Conservation (phyloP, 2,888 invertebrate species). For the Herminia tarsipennalis region DNA sequence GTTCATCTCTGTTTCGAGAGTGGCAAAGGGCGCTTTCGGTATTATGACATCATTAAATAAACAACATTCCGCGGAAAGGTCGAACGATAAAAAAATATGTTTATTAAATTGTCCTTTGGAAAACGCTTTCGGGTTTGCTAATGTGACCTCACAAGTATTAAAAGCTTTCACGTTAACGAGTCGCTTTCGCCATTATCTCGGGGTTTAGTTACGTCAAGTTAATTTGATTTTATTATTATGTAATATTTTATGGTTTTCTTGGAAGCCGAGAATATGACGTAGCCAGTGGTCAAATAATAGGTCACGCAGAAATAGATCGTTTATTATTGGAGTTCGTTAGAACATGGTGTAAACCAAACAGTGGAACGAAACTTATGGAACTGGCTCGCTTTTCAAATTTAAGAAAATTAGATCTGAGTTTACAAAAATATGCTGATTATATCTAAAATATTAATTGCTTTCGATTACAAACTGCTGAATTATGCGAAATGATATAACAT, state of each 20-base stretch:
- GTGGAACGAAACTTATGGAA: slow-evolving; percentile 52
- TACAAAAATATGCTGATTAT: not conserved
- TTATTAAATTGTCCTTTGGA: slow-evolving; percentile 48
- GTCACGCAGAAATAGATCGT: slow-evolving; percentile 73
- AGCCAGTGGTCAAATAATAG: slow-evolving; percentile 68
- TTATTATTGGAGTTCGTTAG: slow-evolving; percentile 73
- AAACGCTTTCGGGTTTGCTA: slow-evolving; percentile 43
- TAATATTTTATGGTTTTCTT: slow-evolving; percentile 71
- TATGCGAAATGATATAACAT: slow-evolving; percentile 28
- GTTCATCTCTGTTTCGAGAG: slow-evolving; percentile 23
- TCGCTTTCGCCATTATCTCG: slow-evolving; percentile 60
- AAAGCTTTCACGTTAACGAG: slow-evolving; percentile 64
- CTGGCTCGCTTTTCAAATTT: slow-evolving; percentile 13
- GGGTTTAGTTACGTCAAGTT: slow-evolving; percentile 50
- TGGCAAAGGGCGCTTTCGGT: slow-evolving; percentile 26
- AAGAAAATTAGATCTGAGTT: not conserved
- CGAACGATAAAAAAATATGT: slow-evolving; percentile 41
- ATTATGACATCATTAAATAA: slow-evolving; percentile 29
- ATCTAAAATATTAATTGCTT: not conserved
- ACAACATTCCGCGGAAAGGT: slow-evolving; percentile 43
- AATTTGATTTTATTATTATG: slow-evolving; percentile 64
- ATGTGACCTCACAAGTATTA: slow-evolving; percentile 61
- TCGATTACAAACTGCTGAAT: not conserved
- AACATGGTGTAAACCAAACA: slow-evolving; percentile 59
- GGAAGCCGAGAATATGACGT: slow-evolving; percentile 61